Base-by-base conservation (phyloP, 2,888 invertebrate species). In the Calliopum simillimum region DNA sequence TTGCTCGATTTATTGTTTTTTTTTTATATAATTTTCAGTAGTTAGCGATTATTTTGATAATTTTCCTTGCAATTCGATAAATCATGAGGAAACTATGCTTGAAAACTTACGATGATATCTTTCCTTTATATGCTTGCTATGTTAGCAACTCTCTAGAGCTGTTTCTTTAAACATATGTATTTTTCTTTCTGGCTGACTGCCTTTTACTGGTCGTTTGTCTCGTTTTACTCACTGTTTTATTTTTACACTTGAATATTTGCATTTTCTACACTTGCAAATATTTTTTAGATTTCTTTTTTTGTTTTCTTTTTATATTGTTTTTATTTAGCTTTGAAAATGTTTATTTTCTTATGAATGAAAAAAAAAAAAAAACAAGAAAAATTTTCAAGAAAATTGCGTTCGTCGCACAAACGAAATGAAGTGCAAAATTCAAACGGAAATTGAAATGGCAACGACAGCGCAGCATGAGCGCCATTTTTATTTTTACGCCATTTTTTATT, bases 381-480 rank as follows among this genome's bases (percentile, higher is more conserved):
- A 74, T 75, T 74, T 71, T 72, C 71, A 74, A 72, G 79, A 81
- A 80, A 81, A 80, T 80, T 80, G 80, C 33, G 33, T 33, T 33
- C 33, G 33, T 33, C 79, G 76, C 81, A 78, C 79, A 80, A 79
- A 81, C 81, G 79, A 80, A 80, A 80, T 81, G 80, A 80, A 80
- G 81, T 80, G 81, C 81, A 79, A 80, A 80, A 80, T 80, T 80
- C 80, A 80, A 80, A 79, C 81, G 80, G 80, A 80, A 81, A 80
- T 80, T 80, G 80, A 81, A 80, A 81, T 79, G 80, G 80, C 79
- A 81, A 78, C 65, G 55, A 43, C 65, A 55, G 55, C 55, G 23
- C 33, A n/a, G 53, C 25, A 13, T 53, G 19, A 41, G 8, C 25
- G 16, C 51, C 51, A 19, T 64, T 64, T 64, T 51, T 49, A 49